A percentile compares a stretch with the other conserved stretches of the same genome.
Conservation (phyloP, 2,113 vertebrate genomes). For the Strigops habroptila region DNA sequence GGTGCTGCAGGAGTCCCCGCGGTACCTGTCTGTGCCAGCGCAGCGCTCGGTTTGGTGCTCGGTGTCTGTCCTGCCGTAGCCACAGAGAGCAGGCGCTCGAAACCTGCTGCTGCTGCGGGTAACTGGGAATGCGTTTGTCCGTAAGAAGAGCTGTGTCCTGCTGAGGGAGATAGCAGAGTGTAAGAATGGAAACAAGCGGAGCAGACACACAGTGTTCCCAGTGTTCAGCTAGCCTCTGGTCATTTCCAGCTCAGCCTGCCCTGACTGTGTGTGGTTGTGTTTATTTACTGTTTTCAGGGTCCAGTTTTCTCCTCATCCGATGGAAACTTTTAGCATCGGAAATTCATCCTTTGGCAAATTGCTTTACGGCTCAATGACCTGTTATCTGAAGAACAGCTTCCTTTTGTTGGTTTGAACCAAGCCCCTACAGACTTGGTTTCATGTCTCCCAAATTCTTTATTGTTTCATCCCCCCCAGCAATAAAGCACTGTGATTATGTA, state of each 20-base stretch:
- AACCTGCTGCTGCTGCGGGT: accelerated
- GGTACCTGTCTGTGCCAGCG: accelerated
- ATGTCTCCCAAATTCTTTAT: background rate
- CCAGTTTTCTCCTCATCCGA: accelerated
- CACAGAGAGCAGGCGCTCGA: accelerated
- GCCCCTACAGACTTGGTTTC: background rate
- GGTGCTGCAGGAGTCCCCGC: accelerated
- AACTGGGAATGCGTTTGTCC: accelerated
- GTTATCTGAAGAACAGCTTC: background rate
- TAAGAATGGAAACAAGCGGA: background rate
- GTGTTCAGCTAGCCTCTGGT: background rate
- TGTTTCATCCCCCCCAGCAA: no score
- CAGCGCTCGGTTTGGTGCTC: background rate
- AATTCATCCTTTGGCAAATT: background rate
- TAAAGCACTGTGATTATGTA: background rate
- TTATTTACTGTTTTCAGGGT: background rate
- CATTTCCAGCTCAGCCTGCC: background rate
- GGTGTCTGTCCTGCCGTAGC: background rate
- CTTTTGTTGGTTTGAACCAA: background rate
- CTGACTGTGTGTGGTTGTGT: accelerated
- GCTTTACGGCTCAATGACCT: background rate
- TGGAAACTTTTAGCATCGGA: background rate
- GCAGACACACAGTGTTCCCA: background rate
- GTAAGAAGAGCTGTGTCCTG: background rate
- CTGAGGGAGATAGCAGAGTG: background rate